Evolutionary conservation across 2,113 vertebrate species (phyloP), one percentile per base, ranked within the genome.

Genomic region (Saimiri boliviensis): DNA sequence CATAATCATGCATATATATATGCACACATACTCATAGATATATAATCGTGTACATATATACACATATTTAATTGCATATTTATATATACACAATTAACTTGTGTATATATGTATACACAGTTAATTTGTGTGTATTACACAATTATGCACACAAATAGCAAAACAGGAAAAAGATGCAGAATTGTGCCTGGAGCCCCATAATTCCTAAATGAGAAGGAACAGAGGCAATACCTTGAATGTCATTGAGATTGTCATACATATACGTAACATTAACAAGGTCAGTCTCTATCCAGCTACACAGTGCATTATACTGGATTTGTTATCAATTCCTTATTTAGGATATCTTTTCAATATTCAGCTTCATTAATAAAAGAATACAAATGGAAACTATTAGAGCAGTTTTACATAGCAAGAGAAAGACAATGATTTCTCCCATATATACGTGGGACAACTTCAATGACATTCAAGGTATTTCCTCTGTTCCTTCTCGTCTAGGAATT

Each of bases 171-270:
- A 0, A 12, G 49, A 23, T 3, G 4, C 6, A 21, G 82, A 35
- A 14, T 4, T 0, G 1, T 5, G 4, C 25, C 37, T 11, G 0
- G 10, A 23, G 58, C 16, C 19, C 21, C n/a, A 14, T 25, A 14
- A 4, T 4, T 45, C 37, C 68, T 60, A 8, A 1, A 40, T 2
- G 27, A 73, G 63, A 47, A 63, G 25, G 7, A 63, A 25, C 2
- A 2, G 9, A 30, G 0, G 35, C 0, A 1, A 30, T 14, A 1
- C 45, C 13, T 0, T 2, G 27, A 54, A 7, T 4, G 3, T 52
- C 1, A 0, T 0, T 1, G 37, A 66, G 23, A 10, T 52, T 42
- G 68, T 35, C 47, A 40, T 10, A 17, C 20, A 37, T 20, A 37
- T 37, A 9, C 37, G 68, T 37, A 40, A 14, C 42, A 32, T 21